Evolutionary conservation across 2,888 invertebrate species (phyloP).

Genomic region (Hermodice carunculata): DNA sequence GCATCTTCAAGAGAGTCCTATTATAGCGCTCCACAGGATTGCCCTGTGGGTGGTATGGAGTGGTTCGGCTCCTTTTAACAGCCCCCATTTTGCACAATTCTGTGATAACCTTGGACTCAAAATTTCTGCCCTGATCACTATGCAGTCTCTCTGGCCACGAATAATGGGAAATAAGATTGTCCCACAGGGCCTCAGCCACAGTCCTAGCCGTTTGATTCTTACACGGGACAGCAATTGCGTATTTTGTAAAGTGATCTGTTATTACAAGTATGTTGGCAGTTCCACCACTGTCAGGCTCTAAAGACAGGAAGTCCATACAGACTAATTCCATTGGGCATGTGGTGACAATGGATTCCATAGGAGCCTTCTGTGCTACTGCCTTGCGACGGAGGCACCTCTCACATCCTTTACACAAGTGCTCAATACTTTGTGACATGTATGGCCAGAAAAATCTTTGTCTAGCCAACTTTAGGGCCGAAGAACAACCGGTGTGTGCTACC

Average conservation of each 20-base stretch:
- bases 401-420: no score
- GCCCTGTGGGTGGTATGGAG: slow-evolving; percentile 31
- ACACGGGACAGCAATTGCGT: slow-evolving; percentile 27
- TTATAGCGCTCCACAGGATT: slow-evolving; percentile 40
- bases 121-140: slow-evolving; percentile 13
- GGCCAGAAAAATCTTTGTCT: no score
- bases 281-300: slow-evolving; percentile 28
- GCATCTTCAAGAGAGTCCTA: slow-evolving; percentile 29
- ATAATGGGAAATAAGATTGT: slow-evolving; percentile 31
- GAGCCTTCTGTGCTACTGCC: no score
- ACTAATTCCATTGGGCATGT: slow-evolving; percentile 31
- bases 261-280: slow-evolving; percentile 32
- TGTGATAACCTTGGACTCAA: neutral
- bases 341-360: slow-evolving; percentile 10
- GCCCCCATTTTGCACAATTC: neutral
- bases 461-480: no score
- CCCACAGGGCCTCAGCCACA: slow-evolving; percentile 31
- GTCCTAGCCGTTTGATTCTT: slow-evolving; percentile 30
- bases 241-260: slow-evolving; percentile 36
- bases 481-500: no score
- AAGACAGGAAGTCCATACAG: slow-evolving; percentile 27
- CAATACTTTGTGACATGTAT: no score
- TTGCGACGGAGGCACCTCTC: no score
- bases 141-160: slow-evolving; percentile 18
- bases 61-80: slow-evolving; percentile 4